phyloP scores from a whole-genome alignment of 2,888 invertebrate genomes.

The Microplitis manilae region DNA sequence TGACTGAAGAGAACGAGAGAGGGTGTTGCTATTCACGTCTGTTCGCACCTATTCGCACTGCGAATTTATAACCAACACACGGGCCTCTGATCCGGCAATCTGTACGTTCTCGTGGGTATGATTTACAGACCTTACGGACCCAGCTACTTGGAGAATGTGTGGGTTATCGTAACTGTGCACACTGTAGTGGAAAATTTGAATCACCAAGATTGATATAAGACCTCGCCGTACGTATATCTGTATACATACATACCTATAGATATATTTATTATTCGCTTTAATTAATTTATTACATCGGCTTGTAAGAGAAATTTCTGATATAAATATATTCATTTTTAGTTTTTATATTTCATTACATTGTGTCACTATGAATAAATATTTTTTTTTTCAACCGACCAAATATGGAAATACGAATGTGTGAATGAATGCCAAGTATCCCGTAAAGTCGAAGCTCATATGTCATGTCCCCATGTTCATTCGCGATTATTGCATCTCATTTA shows the following conservation, averaged over 20 bases:
- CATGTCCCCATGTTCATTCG: conserved; percentile 37
- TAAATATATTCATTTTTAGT: conserved; percentile 11
- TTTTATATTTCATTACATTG: conserved; percentile 28
- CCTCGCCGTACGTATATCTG: background rate
- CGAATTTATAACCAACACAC: conserved; percentile 58
- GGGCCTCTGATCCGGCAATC: conserved; percentile 46
- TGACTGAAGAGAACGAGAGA: conserved; percentile 28
- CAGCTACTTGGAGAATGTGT: conserved; percentile 22
- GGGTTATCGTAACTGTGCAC: conserved; percentile 19
- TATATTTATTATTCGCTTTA: background rate
- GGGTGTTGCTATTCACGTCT: conserved; percentile 28
- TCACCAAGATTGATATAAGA: conserved; percentile 6
- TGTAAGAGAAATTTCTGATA: conserved; percentile 6
- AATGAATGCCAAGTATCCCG: conserved; percentile 21
- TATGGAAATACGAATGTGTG: conserved; percentile 23
- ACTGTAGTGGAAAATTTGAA: conserved; percentile 4
- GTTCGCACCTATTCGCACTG: conserved; percentile 56
- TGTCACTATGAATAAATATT: conserved; percentile 5
- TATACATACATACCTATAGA: background rate
- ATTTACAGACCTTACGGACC: conserved; percentile 37
- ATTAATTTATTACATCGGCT: conserved; percentile 12
- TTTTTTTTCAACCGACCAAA: conserved; percentile 15
- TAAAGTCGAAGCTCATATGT: conserved; percentile 20
- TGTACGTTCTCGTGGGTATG: conserved; percentile 44
- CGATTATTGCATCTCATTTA: conserved; percentile 62